Base-by-base conservation (phyloP, 2,797 vertebrate genomes). In the Sphaeramia orbicularis region DNA sequence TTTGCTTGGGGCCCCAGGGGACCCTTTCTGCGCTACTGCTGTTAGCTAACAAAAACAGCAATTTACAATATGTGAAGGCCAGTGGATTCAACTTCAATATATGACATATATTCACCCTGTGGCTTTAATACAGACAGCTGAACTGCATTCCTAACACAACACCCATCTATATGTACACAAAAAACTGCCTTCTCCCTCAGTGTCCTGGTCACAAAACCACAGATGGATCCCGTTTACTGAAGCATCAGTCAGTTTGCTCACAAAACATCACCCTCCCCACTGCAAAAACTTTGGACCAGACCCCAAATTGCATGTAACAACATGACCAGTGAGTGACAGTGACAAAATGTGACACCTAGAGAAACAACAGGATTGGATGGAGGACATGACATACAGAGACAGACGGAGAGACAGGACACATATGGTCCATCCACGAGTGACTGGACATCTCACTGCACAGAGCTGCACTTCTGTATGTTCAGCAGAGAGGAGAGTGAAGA, bases 261-360 rank as follows among this genome's bases (percentile, higher is more conserved):
- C 70, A 86, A 90, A 89, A 91, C 90, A 86, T 89, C 89, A 81
- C 81, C 81, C 85, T 90, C 78, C 85, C 71, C 78, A 83, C 61
- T 10, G 74, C 75, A 81, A 76, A 83, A 63, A 69, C 74, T 74
- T 27, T 65, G 75, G 81, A 85, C 65, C 73, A 67, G 63, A 66
- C 67, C 75, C 68, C 65, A 63, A 65, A 71, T 75, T 78, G 79
- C 83, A 74, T 87, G 87, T 83, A 78, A 69, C 49, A 30, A 89
- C 89, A 88, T 67, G 80, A 82, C 78, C 85, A 64, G 76, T 76
- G 84, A 62, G 69, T 80, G 85, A 81, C 86, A 81, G 77, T 71
- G 84, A 87, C 83, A 88, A 78, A 84, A 84, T 81, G 72, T 79
- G 86, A 64, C 81, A 84, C 77, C 80, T 71, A 64, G 79, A 85